Evolutionary conservation across 2,113 vertebrate species (phyloP).

Genomic region (Heterotis niloticus): DNA sequence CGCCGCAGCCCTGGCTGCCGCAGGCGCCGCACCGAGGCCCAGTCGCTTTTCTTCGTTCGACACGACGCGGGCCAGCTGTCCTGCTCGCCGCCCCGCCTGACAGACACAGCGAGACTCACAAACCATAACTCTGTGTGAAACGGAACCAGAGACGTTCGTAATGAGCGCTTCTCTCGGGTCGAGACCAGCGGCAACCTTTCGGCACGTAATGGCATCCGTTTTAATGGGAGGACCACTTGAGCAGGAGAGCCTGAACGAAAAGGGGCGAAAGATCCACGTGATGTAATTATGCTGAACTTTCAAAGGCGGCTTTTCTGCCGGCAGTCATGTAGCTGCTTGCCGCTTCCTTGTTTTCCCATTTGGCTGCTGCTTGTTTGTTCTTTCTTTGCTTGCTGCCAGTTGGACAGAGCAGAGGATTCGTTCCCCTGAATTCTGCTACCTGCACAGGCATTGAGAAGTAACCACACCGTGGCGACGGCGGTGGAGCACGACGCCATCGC

Average conservation of each 20-base stretch:
- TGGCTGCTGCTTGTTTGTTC: background rate
- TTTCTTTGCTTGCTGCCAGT: background rate
- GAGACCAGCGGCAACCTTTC: conserved; percentile 1
- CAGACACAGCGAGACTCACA: background rate
- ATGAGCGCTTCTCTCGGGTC: conserved; percentile 13
- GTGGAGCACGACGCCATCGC: too few species aligned
- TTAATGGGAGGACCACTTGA: background rate
- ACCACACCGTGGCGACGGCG: background rate
- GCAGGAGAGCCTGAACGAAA: conserved; percentile 29
- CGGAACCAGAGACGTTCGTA: background rate
- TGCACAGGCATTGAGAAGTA: background rate
- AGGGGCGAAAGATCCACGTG: conserved; percentile 38
- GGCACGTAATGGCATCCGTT: conserved; percentile 25
- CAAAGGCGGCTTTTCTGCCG: conserved; percentile 37
- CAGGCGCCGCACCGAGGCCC: too few species aligned
- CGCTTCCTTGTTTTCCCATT: conserved; percentile 11
- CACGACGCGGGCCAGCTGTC: background rate
- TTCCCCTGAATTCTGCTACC: conserved; percentile 33
- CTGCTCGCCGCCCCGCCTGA: background rate
- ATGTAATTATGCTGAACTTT: conserved; percentile 37
- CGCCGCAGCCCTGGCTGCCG: background rate
- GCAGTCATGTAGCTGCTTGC: conserved; percentile 19
- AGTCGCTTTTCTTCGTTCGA: background rate
- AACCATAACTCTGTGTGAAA: conserved; percentile 28
- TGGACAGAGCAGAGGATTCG: background rate